These are phyloP conservation scores for Anableps anableps DNA, from an alignment of 2,797 vertebrate species.

Conservation along the genomic window DNA sequence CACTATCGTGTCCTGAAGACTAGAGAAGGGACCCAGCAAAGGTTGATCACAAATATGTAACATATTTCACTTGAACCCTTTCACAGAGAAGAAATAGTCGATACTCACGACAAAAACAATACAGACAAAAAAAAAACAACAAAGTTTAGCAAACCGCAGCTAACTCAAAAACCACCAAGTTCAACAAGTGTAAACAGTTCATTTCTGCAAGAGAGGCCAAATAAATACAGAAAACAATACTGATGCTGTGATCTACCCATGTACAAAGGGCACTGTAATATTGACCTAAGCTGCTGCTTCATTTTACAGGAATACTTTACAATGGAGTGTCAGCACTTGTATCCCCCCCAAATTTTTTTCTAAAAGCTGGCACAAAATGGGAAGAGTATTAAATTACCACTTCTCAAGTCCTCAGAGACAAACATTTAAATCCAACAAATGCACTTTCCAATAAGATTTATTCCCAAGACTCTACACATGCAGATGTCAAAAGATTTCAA, in stretches of 20 bases:
- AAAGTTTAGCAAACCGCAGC: background rate
- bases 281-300: background rate
- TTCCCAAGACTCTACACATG: background rate
- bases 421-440: background rate
- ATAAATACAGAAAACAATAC: background rate
- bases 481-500: background rate
- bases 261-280: background rate
- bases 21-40: constrained; percentile 13
- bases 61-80: background rate
- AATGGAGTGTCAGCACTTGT: background rate
- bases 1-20: constrained; percentile 34
- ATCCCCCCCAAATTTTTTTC: too few relatives aligned
- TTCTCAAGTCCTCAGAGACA: background rate
- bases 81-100: constrained; percentile 20
- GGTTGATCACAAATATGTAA: constrained; percentile 7
- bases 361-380: background rate
- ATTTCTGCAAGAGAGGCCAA: background rate
- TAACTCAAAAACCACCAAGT: background rate
- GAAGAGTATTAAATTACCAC: background rate
- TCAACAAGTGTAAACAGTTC: background rate
- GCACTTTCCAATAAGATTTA: background rate
- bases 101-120: constrained; percentile 6
- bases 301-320: background rate
- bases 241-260: background rate
- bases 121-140: constrained; percentile 1